Base-by-base conservation (phyloP, 2,113 vertebrate genomes). In the Theropithecus gelada region DNA sequence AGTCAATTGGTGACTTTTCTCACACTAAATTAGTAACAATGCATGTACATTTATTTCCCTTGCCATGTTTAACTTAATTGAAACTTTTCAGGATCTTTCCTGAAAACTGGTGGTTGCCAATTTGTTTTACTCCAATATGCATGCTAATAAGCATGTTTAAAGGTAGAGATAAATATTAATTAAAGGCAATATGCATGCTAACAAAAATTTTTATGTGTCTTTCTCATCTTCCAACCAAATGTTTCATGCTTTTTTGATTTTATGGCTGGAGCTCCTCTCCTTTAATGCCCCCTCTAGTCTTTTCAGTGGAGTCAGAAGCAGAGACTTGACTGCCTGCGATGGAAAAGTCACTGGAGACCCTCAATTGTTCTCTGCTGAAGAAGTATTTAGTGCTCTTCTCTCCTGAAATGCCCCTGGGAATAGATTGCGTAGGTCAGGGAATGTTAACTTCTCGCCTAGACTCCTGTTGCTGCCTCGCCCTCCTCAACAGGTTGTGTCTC, bases 311-410 rank as follows among this genome's bases (percentile, higher is more conserved):
- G 38, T 73, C 38, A 27, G 38, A 57, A n/a, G 22, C 50, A 25
- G 32, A 96, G 17, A 48, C 40, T 23, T 8, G 4, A 35, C 81
- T 50, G 5, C 43, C 11, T 27, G 80, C 61, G 16, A 27, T 5
- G 52, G 68, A 59, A 50, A 78, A 48, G 73, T 22, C 27, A 22
- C 10, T 32, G 23, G 50, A 72, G 22, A 75, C 7, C 38, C 52
- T 20, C 38, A 12, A 0, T 1, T 25, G 17, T 12, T 12, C 55
- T 55, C 14, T n/a, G 20, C 48, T 6, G 1, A 20, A 38, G 43
- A 45, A 45, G n/a, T 50, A 0, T 5, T 45, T 17, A 1, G 17
- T 0, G 0, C 35, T 59, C 45, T 3, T n/a, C 16, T 50, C 43
- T 50, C 9, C 50, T 83, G 16, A 5, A 9, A 4, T 1, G 10